Base-by-base conservation (phyloP, 2,888 invertebrate species). In the Lumbricus terrestris region DNA sequence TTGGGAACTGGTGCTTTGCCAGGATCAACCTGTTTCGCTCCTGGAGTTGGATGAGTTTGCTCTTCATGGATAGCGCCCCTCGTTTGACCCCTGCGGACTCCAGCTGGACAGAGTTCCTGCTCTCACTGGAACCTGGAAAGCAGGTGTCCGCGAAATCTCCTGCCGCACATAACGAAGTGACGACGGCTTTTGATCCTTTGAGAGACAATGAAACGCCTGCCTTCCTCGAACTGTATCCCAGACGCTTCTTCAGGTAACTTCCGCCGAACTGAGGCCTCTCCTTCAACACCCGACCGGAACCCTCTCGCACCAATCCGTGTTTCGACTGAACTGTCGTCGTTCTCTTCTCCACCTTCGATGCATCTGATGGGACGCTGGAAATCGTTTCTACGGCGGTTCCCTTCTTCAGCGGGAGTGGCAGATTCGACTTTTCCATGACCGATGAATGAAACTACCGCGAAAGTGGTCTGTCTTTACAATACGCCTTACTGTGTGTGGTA, bases 391-490 rank as follows among this genome's bases (percentile, higher is more conserved):
- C 6, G 15, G 35, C 11, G 35, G 35, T 35, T 23, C 23, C 18
- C 34, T 33, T 34, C 16, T 85, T 85, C 35, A 85, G 37, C 11
- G 85, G 85, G n/a, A 85, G 85, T 20, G 85, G 85, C 34, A 85
- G 85, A 35, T 85, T 85, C 34, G 85, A 85, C 23, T 37, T 85
- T 85, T 85, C 85, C 85, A 85, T 85, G 1, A 69, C 69, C n/a
- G 69, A 69, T n/a, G 4, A n/a, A 40, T 40, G n/a, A 11, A 13
- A n/a, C n/a, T n/a, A n/a, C 29, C 29, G n/a, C n/a, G 47, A 69
- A 69, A 69, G n/a, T 69, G n/a, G 69, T 69, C 69, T n/a, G 69
- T 69, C n/a, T n/a, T n/a, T n/a, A 16, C 69, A n/a, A n/a, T n/a
- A n/a, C n/a, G n/a, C n/a, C n/a, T n/a, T n/a, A n/a, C n/a, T n/a